These are phyloP conservation scores for Microcebus lehilahytsara DNA, from an alignment of 2,113 vertebrate species.

Conservation along the genomic window DNA sequence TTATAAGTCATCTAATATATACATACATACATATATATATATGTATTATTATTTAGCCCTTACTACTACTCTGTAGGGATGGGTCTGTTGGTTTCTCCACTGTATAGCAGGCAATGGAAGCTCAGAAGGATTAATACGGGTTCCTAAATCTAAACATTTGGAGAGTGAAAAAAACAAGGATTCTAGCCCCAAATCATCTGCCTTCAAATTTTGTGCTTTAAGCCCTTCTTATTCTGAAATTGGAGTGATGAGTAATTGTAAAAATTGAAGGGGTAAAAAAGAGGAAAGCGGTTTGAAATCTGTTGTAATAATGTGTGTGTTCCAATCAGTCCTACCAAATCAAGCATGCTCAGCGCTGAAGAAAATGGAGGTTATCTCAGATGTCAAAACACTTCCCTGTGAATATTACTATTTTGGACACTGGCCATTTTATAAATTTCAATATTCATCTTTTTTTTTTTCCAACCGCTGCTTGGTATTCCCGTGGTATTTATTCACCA, in stretches of 20 bases:
- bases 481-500: slow-evolving; percentile 55
- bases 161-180: background rate
- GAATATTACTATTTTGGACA: slow-evolving; percentile 68
- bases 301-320: slow-evolving; percentile 36
- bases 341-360: slow-evolving; percentile 27
- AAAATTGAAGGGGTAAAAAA: slow-evolving; percentile 33
- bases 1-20: background rate
- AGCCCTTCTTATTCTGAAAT: slow-evolving; percentile 22
- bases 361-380: slow-evolving; percentile 71
- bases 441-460: slow-evolving; percentile 44
- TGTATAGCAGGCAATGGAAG: background rate
- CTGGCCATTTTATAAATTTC: slow-evolving; percentile 70
- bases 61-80: background rate
- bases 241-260: background rate
- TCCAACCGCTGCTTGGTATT: slow-evolving; percentile 36
- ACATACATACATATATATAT: background rate
- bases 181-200: background rate
- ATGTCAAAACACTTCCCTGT: slow-evolving; percentile 69
- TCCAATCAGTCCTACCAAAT: slow-evolving; percentile 42
- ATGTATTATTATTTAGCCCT: slow-evolving; percentile 3
- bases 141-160: background rate
- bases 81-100: background rate
- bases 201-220: background rate
- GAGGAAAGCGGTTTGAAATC: slow-evolving; percentile 17
- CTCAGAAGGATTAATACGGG: background rate